Conservation (phyloP, 2,113 vertebrate genomes). For the Cichladusa arquata region DNA sequence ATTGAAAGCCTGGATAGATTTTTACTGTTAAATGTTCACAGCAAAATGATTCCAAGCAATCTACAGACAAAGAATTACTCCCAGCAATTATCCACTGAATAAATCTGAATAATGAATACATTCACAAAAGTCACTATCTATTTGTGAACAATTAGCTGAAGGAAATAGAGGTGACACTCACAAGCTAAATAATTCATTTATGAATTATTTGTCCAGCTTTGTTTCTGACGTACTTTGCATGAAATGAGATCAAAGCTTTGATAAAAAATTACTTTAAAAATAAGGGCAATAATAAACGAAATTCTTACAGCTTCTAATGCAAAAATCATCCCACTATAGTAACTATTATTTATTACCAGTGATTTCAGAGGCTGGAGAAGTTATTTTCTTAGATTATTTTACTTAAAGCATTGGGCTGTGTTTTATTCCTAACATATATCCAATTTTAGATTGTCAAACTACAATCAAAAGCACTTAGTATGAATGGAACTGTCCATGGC, state of each 20-base stretch:
- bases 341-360: background rate
- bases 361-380: background rate
- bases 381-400: background rate
- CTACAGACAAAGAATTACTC: conserved; percentile 49
- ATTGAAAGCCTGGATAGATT: conserved; percentile 2
- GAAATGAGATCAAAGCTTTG: conserved; percentile 23
- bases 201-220: conserved; percentile 17
- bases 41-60: conserved; percentile 3
- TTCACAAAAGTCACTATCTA: conserved; percentile 41
- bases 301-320: background rate
- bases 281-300: background rate
- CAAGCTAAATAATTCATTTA: conserved; percentile 52
- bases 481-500: conserved; percentile 73
- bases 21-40: conserved; percentile 19
- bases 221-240: background rate
- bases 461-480: conserved; percentile 78
- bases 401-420: background rate
- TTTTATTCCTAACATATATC: background rate
- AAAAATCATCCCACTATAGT: background rate
- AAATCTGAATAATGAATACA: conserved; percentile 57
- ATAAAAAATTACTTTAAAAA: background rate
- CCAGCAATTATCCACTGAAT: conserved; percentile 53
- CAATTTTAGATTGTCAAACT: conserved; percentile 78
- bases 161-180: conserved; percentile 40
- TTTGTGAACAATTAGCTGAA: conserved; percentile 56